Evolutionary conservation across 2,888 invertebrate genomes (phyloP), one percentile per base, ranked within the genome.

Genomic region (Apotomis betuletana): DNA sequence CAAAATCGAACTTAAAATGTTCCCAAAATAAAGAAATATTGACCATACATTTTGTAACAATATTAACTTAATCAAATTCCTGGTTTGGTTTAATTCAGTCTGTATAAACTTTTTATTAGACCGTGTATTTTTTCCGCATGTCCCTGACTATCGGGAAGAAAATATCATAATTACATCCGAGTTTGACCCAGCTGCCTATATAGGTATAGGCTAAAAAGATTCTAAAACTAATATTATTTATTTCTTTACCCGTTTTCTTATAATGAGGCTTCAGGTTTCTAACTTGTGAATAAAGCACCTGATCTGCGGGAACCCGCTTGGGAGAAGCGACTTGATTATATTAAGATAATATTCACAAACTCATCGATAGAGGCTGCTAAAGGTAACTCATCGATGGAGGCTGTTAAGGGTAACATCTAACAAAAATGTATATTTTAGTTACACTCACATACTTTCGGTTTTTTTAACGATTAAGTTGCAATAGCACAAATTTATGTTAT

Each of bases 261-360:
- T 61, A 61, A 71, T 12, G 55, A 49, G 55, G 55, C 55, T 62
- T 10, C 61, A 67, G 58, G 57, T 67, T 62, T 61, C 55, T 61
- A 49, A 58, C 15, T 44, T 52, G n/a, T 54, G 27, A 52, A 52
- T 52, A 61, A 51, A 13, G 38, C 12, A 49, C 13, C 10, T 41
- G 38, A 13, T n/a, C 67, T 57, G 71, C 71, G 61, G 67, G 61
- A 41, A 58, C n/a, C 58, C 52, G 62, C 61, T 61, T 36, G 41
- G n/a, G 49, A 61, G 9, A 12, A 60, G 15, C 38, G 61, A 9
- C 27, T 70, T 52, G 10, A 51, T 8, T n/a, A 52, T 27, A 64
- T 27, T 27, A 27, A 27, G 41, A 58, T 57, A 51, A 51, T 58
- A 58, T 58, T 62, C 54, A 59, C 57, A 46, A 36, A 54, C 54